Evolutionary conservation across 2,113 vertebrate genomes (phyloP).

Genomic region (Hydropotes inermis): DNA sequence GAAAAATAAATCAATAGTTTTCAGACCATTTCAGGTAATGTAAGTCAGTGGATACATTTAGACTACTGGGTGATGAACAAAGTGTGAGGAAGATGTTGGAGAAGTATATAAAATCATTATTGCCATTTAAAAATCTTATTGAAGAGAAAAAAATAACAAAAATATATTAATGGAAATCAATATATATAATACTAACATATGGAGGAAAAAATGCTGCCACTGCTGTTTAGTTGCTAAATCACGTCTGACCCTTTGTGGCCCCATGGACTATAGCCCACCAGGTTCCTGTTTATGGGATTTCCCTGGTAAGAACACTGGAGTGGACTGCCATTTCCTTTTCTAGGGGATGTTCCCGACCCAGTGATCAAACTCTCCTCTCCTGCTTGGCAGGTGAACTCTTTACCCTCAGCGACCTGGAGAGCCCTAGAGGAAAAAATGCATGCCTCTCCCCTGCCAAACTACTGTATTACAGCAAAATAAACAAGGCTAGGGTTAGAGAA

Average conservation of each 20-base stretch:
- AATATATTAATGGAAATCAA: background rate
- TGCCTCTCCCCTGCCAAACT: background rate
- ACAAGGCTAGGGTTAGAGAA: background rate
- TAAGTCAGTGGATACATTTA: background rate
- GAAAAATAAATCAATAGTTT: background rate
- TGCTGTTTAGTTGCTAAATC: background rate
- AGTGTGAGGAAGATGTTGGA: background rate
- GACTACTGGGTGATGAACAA: background rate
- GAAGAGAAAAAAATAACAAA: background rate
- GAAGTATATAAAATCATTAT: background rate
- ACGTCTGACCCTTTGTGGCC: background rate
- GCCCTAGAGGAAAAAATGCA: background rate
- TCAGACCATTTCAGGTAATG: background rate
- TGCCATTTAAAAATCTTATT: background rate
- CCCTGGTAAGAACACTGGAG: background rate
- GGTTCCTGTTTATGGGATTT: background rate
- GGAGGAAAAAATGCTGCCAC: background rate
- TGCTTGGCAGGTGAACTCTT: background rate
- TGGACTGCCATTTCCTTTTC: background rate
- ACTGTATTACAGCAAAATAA: background rate
- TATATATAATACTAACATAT: background rate
- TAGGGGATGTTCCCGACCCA: background rate
- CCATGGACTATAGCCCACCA: background rate
- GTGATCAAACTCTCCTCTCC: background rate
- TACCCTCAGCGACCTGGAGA: background rate